Base-by-base conservation (phyloP, 2,888 invertebrate species). In the Yponomeuta cagnagella region DNA sequence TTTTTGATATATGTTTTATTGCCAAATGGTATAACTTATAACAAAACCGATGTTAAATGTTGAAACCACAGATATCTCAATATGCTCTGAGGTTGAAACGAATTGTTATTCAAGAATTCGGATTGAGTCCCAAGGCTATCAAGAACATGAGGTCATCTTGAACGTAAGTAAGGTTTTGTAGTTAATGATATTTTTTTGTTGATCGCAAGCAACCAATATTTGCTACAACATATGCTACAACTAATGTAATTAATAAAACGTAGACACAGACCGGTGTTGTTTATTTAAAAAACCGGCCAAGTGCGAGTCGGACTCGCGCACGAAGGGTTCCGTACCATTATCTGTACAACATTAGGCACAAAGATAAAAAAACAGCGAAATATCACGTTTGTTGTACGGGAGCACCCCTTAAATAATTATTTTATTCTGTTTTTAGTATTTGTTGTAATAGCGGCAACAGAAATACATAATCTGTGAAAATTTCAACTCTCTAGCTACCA, bases 81-180 rank as follows among this genome's bases (percentile, higher is more conserved):
- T 23, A 23, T 23, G 23, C 23, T 23, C 23, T 23, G 23, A 23
- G 1, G 52, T 58, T 71, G 71, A 67, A 71, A 72, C 74, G 71
- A 76, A 75, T 76, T 75, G 73, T 74, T 75, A 75, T 76, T 75
- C 75, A 74, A 72, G 71, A 71, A 71, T 65, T 65, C 65, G 65
- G 65, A 30, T 15, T 33, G 68, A 69, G 75, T 75, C 71, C 73
- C 76, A 77, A 77, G 76, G 76, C 73, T 71, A 73, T 71, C 76
- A 48, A 70, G 74, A 73, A 69, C 66, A 70, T 68, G 75, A 76
- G 76, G 75, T 73, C 75, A 72, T 73, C 69, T 72, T 52, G 30
- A 23, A 68, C 65, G 65, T 58, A 65, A 65, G 65, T 58, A 65
- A 65, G 23, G 30, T 65, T 65, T n/a, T 65, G 33, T 4, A 65